Evolutionary conservation across 2,113 vertebrate genomes (phyloP).

Genomic region (Urocolius indicus): DNA sequence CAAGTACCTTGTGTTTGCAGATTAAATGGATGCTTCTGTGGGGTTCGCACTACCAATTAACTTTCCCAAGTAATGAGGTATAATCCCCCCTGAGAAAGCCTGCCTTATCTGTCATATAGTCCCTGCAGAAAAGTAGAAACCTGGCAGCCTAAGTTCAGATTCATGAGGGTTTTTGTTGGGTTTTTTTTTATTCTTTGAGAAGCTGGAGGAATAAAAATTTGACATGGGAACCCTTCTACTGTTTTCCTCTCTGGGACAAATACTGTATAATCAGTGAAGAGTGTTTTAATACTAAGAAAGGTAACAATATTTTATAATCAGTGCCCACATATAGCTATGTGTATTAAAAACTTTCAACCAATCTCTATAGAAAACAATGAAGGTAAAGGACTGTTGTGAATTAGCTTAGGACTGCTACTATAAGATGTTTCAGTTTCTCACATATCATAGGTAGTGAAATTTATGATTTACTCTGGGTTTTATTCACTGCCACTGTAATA

Average conservation of each 20-base stretch:
- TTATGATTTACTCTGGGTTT: constrained; percentile 36
- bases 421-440: background rate
- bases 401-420: background rate
- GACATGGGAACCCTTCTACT: background rate
- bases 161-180: background rate
- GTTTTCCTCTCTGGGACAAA: background rate
- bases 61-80: constrained; percentile 34
- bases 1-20: constrained; percentile 31
- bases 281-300: constrained; percentile 1
- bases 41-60: constrained; percentile 56
- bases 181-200: background rate
- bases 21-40: background rate
- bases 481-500: constrained; percentile 45
- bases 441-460: background rate
- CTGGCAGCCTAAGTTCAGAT: background rate
- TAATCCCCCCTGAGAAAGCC: constrained; percentile 1
- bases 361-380: constrained; percentile 33
- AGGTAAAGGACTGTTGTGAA: constrained; percentile 19
- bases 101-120: constrained; percentile 5
- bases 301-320: background rate
- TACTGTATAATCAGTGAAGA: background rate
- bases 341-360: background rate
- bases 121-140: background rate
- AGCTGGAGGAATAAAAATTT: background rate
- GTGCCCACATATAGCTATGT: background rate